Conservation (phyloP, 2,888 invertebrate genomes). For the Microplitis deprimator region DNA sequence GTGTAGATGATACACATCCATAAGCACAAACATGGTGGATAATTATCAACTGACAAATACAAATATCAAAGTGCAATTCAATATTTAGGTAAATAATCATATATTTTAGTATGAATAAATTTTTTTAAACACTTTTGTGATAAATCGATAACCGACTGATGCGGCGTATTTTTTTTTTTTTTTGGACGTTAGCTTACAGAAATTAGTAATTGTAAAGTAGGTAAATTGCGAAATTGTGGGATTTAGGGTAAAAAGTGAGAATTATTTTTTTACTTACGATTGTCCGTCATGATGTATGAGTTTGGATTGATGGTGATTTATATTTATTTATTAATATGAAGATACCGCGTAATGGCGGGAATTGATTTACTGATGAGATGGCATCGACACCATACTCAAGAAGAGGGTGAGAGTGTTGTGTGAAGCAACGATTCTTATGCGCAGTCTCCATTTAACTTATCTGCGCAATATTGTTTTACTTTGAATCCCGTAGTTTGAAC, state of each 20-base stretch:
- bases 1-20: slow-evolving; percentile 5
- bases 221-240: background rate
- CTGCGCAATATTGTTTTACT: background rate
- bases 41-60: slow-evolving; percentile 35
- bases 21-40: slow-evolving; percentile 33
- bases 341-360: slow-evolving; percentile 63
- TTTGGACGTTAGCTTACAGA: background rate
- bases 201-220: background rate
- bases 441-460: background rate
- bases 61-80: background rate
- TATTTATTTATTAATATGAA: slow-evolving; percentile 35
- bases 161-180: background rate
- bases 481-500: background rate
- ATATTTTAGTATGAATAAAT: too few relatives aligned
- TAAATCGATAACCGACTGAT: background rate
- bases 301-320: slow-evolving; percentile 27
- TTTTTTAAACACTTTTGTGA: too few relatives aligned
- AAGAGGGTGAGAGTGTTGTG: background rate
- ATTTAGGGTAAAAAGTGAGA: background rate
- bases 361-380: slow-evolving; percentile 46
- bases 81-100: background rate
- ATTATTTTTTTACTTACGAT: slow-evolving; percentile 61
- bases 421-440: background rate
- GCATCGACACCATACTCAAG: slow-evolving; percentile 24
- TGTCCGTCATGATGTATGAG: slow-evolving; percentile 64